Evolutionary conservation across 2,113 vertebrate genomes (phyloP), one percentile per base, ranked within the genome.

Genomic region (Scalopus aquaticus): DNA sequence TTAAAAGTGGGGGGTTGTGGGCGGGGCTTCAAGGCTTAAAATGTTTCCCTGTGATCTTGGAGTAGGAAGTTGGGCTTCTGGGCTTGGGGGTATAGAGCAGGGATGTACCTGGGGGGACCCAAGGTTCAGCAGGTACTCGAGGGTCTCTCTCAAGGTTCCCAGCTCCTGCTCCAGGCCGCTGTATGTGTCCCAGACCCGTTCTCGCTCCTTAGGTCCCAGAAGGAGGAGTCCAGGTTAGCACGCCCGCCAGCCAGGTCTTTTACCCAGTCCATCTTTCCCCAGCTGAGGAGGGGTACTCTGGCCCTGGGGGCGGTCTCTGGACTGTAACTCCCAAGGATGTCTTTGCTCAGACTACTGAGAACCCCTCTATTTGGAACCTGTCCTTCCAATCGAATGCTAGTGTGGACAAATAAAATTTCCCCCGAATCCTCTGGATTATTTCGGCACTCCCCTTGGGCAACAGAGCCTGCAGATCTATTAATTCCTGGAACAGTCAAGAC

Each of bases 121-220:
- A 30, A 99, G 98, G 64, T 98, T 98, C 44, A 98, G 98, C 94
- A 99, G 97, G 95, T 99, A 99, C 92, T 99, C 99, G 3, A 99
- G 98, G 4, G 99, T 98, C 88, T 99, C 99, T n/a, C 98, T 97
- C 58, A 99, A 97, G 24, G 98, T 98, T 11, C 98, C 98, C 88
- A 99, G 97, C 90, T 99, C 99, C 72, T 98, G 99, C 93, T 99
- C 99, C 98, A 99, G 98, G 87, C 98, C 86, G 28, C 98, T 98
- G 96, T 99, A 99, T 0, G 98, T 98, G 84, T 97, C 97, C 99
- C 99, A 99, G 15, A 99, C 98, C 5, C 93, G 97, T 80, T 99
- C 99, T 96, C 99, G 98, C 96, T 99, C 99, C 99, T 99, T 49
- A 0, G 37, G 12, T 30, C 35, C 62, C 77, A 46, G 46, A 77